phyloP scores from a whole-genome alignment of 2,797 vertebrate genomes.

The Tarsius wallacei region DNA sequence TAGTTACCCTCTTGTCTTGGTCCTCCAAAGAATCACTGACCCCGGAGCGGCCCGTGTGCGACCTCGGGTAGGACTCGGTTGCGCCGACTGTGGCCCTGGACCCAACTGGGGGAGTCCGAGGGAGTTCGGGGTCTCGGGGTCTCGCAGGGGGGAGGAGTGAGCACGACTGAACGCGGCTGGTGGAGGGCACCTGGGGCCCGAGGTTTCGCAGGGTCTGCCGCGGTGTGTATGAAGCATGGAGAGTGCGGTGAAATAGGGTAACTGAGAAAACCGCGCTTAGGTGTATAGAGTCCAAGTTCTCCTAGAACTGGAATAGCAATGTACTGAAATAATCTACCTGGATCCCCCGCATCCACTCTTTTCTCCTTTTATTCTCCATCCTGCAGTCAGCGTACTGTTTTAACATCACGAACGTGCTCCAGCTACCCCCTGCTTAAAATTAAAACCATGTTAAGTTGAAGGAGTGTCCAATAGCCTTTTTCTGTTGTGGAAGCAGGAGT shows the following conservation, averaged over 20 bases:
- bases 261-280: neutral
- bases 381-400: neutral
- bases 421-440: conserved; percentile 15
- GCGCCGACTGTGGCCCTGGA: conserved; percentile 24
- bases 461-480: neutral
- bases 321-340: neutral
- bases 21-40: conserved; percentile 49
- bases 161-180: neutral
- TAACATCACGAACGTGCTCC: conserved; percentile 20
- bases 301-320: neutral
- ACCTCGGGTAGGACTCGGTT: conserved; percentile 66
- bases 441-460: conserved; percentile 40
- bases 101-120: neutral
- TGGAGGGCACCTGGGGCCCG: neutral
- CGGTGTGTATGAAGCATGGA: neutral
- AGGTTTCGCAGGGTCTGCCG: neutral
- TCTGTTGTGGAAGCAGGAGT: conserved; percentile 18
- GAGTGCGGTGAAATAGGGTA: neutral
- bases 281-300: neutral
- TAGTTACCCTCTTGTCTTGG: neutral
- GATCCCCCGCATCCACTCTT: neutral
- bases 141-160: conserved; percentile 15
- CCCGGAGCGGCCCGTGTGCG: conserved; percentile 70
- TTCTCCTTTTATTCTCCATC: neutral
- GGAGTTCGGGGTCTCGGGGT: neutral